A percentile compares a stretch with the other conserved stretches of the same genome.
Evolutionary conservation across 2,797 vertebrate species (phyloP).

Genomic region (Lutjanus campechanus): DNA sequence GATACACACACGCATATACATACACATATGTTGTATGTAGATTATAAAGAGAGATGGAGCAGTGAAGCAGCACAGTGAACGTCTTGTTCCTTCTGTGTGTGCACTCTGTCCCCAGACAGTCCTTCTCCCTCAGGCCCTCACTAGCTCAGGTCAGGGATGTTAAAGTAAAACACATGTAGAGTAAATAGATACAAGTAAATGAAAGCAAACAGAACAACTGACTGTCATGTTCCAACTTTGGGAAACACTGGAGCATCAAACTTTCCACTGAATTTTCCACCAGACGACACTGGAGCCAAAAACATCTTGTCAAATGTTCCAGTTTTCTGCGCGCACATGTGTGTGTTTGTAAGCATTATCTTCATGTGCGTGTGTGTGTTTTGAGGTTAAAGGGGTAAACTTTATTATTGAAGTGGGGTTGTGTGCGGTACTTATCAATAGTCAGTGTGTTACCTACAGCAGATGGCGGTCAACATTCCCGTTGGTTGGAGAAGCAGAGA

Average conservation of each 20-base stretch:
- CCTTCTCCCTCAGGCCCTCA: constrained; percentile 46
- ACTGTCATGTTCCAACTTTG: constrained; percentile 49
- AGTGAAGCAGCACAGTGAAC: neutral
- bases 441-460: too few relatives aligned
- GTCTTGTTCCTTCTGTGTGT: constrained; percentile 45
- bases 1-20: constrained; percentile 22
- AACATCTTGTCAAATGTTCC: constrained; percentile 59
- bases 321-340: constrained; percentile 21
- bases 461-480: too few relatives aligned
- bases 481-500: too few relatives aligned
- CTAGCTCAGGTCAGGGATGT: constrained; percentile 71
- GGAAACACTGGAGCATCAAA: constrained; percentile 46
- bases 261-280: constrained; percentile 61
- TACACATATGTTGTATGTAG: constrained; percentile 46
- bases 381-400: neutral
- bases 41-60: constrained; percentile 20
- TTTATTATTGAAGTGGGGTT: too few relatives aligned
- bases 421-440: too few relatives aligned
- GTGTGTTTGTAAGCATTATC: constrained; percentile 32
- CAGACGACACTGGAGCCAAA: constrained; percentile 35
- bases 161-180: constrained; percentile 77
- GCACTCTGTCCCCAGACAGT: constrained; percentile 43
- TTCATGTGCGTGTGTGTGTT: constrained; percentile 41
- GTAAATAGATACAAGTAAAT: constrained; percentile 70
- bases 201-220: constrained; percentile 67